phyloP scores from a whole-genome alignment of 2,888 invertebrate species.

The Tachina fera region DNA sequence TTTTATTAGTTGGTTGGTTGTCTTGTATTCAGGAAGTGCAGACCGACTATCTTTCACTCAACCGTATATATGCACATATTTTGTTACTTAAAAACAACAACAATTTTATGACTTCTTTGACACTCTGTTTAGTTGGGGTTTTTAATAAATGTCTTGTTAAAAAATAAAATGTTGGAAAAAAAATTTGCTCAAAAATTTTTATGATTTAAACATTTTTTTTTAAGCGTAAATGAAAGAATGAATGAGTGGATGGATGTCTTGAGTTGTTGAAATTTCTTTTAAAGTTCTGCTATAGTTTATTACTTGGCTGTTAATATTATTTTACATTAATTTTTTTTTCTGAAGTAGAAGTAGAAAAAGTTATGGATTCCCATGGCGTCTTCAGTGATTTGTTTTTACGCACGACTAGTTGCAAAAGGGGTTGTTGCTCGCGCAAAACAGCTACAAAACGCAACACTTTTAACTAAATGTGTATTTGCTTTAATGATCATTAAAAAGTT shows the following conservation, averaged over 20 bases:
- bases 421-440: slow-evolving; percentile 48
- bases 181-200: slow-evolving; percentile 42
- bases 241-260: background rate
- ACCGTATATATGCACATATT: slow-evolving; percentile 11
- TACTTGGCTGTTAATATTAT: slow-evolving; percentile 38
- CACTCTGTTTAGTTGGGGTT: slow-evolving; percentile 47
- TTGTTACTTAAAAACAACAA: slow-evolving; percentile 2
- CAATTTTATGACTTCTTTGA: slow-evolving; percentile 58
- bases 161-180: slow-evolving; percentile 21
- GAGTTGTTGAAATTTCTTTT: slow-evolving; percentile 41
- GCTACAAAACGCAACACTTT: background rate
- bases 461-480: slow-evolving; percentile 35
- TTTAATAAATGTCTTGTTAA: slow-evolving; percentile 46
- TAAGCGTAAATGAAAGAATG: slow-evolving; percentile 49
- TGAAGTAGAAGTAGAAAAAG: slow-evolving; percentile 44
- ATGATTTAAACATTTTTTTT: slow-evolving; percentile 30
- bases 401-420: slow-evolving; percentile 54
- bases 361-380: slow-evolving; percentile 67
- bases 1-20: slow-evolving; percentile 46
- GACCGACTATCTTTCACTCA: slow-evolving; percentile 25
- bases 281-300: slow-evolving; percentile 49
- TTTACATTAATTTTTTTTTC: slow-evolving; percentile 9
- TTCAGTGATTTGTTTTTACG: slow-evolving; percentile 59
- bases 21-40: slow-evolving; percentile 19
- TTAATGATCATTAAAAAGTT: slow-evolving; percentile 63